A percentile compares a stretch with the other conserved stretches of the same genome.
Evolutionary conservation across 2,797 vertebrate genomes (phyloP).

Genomic region (Dallia pectoralis): DNA sequence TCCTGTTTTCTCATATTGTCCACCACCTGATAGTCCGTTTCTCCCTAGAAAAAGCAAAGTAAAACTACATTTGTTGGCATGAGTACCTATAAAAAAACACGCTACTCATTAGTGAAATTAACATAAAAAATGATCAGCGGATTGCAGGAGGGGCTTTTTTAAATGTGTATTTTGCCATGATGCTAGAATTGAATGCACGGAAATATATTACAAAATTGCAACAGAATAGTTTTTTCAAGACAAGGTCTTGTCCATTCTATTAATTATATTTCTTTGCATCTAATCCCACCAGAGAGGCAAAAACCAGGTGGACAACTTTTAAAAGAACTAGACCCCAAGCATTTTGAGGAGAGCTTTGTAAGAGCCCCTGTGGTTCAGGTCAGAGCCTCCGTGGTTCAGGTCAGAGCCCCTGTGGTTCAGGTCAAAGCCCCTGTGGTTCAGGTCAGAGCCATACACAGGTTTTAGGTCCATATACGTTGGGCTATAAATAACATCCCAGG

Average conservation of each 20-base stretch:
- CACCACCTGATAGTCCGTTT: slow-evolving; percentile 40
- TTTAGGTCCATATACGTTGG: slow-evolving; percentile 49
- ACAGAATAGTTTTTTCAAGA: no score
- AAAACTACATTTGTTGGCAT: slow-evolving; percentile 43
- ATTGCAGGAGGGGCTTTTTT: slow-evolving; percentile 34
- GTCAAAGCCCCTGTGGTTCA: slow-evolving; percentile 47
- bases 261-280: no score
- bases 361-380: slow-evolving; percentile 57
- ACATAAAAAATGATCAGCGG: slow-evolving; percentile 50
- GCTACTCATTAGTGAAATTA: slow-evolving; percentile 52
- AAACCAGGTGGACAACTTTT: no score
- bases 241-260: neutral
- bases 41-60: slow-evolving; percentile 42
- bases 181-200: no score
- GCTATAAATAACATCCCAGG: slow-evolving; percentile 46
- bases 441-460: slow-evolving; percentile 46
- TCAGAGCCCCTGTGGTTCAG: slow-evolving; percentile 56
- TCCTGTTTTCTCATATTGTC: slow-evolving; percentile 42
- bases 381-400: no score
- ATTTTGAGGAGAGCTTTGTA: neutral
- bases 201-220: no score
- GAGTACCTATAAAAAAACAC: slow-evolving; percentile 61
- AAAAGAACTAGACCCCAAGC: no score
- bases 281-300: no score
- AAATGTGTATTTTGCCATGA: no score